Percentiles rank a stretch among this genome's conserved stretches.
Evolutionary conservation across 2,113 vertebrate genomes (phyloP).

Genomic region (Atlantisia rogersi): DNA sequence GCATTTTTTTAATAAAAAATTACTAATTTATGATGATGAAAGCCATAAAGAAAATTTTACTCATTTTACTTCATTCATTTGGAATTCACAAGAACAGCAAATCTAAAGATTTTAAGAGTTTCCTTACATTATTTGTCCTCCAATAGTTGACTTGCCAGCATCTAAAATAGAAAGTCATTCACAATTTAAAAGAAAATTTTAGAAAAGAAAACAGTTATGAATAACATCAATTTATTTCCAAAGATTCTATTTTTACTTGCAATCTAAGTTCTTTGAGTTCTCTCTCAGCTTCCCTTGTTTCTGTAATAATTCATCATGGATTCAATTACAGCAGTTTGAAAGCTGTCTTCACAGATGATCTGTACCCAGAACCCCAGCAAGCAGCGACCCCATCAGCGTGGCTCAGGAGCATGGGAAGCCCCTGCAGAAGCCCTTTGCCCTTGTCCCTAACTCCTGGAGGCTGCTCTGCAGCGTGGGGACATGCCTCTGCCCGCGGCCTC

Average conservation of each 20-base stretch:
- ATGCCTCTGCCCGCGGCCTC: background rate
- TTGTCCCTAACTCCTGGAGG: background rate
- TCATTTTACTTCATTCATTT: background rate
- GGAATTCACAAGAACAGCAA: background rate
- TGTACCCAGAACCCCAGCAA: background rate
- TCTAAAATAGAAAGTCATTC: conserved; percentile 75
- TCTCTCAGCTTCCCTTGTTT: background rate
- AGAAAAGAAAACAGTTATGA: background rate
- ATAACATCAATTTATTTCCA: background rate
- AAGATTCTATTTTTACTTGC: background rate
- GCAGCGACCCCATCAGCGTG: background rate
- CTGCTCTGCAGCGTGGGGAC: background rate
- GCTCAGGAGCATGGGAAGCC: background rate
- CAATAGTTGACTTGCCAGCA: conserved; percentile 98
- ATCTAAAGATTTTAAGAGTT: background rate
- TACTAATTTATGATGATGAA: background rate
- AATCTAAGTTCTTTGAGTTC: background rate
- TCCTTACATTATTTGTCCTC: conserved; percentile 99
- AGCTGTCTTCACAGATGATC: too few relatives aligned
- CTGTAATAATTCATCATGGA: background rate
- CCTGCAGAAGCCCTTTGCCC: background rate
- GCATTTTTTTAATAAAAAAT: background rate
- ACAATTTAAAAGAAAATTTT: background rate
- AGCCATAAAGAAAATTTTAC: background rate
- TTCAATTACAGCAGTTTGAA: background rate